Base-by-base conservation (phyloP, 2,113 vertebrate genomes). In the Ranitomeya imitator region DNA sequence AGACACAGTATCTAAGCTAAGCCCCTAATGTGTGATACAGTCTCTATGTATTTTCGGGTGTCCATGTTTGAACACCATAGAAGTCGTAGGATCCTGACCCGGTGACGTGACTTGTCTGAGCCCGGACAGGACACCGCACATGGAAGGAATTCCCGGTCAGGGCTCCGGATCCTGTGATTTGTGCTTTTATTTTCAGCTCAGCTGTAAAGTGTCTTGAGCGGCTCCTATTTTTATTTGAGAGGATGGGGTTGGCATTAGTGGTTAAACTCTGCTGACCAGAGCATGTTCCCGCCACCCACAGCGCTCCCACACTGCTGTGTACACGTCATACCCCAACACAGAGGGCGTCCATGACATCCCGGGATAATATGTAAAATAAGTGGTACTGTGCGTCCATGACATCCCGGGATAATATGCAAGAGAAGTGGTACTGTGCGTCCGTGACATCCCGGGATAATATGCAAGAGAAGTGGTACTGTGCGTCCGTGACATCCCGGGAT, bases 211-310 rank as follows among this genome's bases (percentile, higher is more conserved):
- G 65, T 12, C 60, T 61, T 26, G 45, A 18, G 52, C 60, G 18
- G 60, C 67, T 80, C 77, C 77, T 80, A 80, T 87, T 59, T 86
- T 80, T 87, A 80, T 87, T 65, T 23, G 52, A 7, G 60, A 26
- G 77, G 86, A 80, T 78, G 13, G n/a, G 51, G 23, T 51, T 63
- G 86, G 67, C 79, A 54, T 83, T 83, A 74, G 86, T 52, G 86
- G 86, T 88, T 74, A 87, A 45, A 82, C 65, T 87, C 13, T 61
- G 86, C 86, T 87, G 78, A 87, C 86, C 78, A 59, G 65, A 26
- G 67, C 63, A 21, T 54, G 26, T 80, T 87, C 60, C 37, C 76
- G 77, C 86, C 86, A 87, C 86, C 51, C 86, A 87, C 77, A 57
- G 6, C 11, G 77, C 77, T 19, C n/a, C n/a, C 45, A 26, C 18